Conservation (phyloP, 1,140 invertebrate genomes). For the Papilio machaon region DNA sequence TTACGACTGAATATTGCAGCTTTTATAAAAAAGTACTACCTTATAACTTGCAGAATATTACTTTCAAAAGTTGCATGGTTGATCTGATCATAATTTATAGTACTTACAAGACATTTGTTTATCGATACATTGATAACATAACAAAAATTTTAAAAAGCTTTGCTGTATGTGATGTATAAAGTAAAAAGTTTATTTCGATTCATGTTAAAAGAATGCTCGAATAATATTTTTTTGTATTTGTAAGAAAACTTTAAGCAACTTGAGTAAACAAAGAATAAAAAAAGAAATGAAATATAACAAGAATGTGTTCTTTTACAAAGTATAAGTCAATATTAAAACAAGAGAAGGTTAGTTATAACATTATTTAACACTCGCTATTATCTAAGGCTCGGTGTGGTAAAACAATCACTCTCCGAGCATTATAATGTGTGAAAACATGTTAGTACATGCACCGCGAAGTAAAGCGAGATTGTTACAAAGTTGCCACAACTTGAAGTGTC, state of each 20-base stretch:
- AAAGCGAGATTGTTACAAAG: conserved; percentile 37
- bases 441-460: background rate
- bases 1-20: background rate
- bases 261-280: no score
- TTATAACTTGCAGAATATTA: background rate
- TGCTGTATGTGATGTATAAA: no score
- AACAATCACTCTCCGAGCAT: conserved; percentile 15
- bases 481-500: conserved; percentile 17
- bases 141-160: no score
- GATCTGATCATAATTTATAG: no score
- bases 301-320: background rate
- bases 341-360: background rate
- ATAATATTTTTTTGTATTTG: no score
- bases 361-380: background rate
- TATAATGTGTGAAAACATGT: conserved; percentile 19
- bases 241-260: background rate
- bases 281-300: background rate
- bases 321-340: background rate
- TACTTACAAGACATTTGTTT: no score
- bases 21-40: background rate
- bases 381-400: background rate
- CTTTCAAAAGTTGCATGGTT: background rate
- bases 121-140: no score
- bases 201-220: no score
- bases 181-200: no score